phyloP scores from a whole-genome alignment of 2,113 vertebrate species.

The Clarias macrocephalus region DNA sequence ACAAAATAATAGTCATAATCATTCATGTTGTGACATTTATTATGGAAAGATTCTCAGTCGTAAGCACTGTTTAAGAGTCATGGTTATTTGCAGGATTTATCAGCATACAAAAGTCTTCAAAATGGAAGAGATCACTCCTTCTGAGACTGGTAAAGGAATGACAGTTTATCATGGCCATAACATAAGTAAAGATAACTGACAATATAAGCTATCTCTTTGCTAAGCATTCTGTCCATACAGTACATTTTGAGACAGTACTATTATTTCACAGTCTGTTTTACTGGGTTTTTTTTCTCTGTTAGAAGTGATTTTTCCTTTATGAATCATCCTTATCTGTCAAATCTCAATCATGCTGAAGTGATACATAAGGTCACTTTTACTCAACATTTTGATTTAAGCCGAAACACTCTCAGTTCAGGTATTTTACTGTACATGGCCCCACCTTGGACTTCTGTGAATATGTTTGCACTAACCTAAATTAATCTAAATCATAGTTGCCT shows the following conservation, averaged over 20 bases:
- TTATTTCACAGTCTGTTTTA: not conserved
- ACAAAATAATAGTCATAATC: not conserved
- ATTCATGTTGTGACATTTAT: not conserved
- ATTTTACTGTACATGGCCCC: too few relatives aligned
- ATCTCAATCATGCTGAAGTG: not conserved
- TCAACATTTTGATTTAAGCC: too few relatives aligned
- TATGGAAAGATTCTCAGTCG: not conserved
- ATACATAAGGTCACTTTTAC: too few relatives aligned
- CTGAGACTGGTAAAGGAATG: not conserved
- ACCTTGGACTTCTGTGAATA: too few relatives aligned
- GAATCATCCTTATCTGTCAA: slow-evolving; percentile 7
- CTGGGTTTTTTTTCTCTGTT: not conserved
- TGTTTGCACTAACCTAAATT: too few relatives aligned
- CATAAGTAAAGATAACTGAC: not conserved
- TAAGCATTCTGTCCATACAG: not conserved
- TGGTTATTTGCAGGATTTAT: not conserved
- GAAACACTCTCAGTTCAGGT: too few relatives aligned
- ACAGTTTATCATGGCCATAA: not conserved
- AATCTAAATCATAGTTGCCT: too few relatives aligned
- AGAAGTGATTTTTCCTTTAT: not conserved
- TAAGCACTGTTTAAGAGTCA: not conserved
- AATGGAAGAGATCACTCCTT: not conserved
- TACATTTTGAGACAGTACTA: not conserved
- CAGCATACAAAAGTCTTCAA: not conserved
- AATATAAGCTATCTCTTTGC: not conserved